These are phyloP conservation scores for Panagrolaimus sp. DNA, from an alignment of 1,140 invertebrate species.

Conservation along the genomic window DNA sequence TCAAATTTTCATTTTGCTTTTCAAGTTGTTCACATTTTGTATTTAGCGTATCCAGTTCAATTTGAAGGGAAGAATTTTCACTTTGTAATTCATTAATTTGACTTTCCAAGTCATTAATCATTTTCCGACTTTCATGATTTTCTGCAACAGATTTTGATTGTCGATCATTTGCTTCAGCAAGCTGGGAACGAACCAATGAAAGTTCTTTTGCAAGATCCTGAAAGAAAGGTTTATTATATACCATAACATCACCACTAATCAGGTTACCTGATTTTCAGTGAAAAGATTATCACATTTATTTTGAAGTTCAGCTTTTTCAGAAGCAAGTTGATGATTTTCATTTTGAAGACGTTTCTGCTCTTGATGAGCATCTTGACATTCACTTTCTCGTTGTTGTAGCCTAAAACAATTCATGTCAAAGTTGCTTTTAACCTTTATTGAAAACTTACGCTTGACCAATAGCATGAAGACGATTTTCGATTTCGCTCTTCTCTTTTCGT, in stretches of 20 bases:
- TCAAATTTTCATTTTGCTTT: neutral
- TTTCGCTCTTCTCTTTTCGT: neutral
- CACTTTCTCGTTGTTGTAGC: neutral
- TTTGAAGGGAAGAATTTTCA: neutral
- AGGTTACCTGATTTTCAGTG: neutral
- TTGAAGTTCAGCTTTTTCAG: slow-evolving; percentile 4
- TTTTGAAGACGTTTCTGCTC: neutral
- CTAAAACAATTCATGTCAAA: no score
- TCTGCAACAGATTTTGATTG: neutral
- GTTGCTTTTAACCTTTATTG: no score
- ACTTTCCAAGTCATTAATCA: neutral
- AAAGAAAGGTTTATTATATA: no score
- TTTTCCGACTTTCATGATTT: neutral
- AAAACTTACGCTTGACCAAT: no score
- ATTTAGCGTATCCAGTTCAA: neutral
- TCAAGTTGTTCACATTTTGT: neutral
- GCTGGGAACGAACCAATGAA: neutral
- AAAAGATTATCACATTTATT: neutral
- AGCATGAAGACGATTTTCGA: neutral
- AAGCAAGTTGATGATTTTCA: neutral
- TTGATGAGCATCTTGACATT: neutral
- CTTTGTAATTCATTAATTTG: neutral
- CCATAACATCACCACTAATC: no score
- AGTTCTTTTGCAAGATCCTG: neutral
- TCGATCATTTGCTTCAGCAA: neutral